Conservation (phyloP, 2,888 invertebrate genomes). For the Ormia ochracea region DNA sequence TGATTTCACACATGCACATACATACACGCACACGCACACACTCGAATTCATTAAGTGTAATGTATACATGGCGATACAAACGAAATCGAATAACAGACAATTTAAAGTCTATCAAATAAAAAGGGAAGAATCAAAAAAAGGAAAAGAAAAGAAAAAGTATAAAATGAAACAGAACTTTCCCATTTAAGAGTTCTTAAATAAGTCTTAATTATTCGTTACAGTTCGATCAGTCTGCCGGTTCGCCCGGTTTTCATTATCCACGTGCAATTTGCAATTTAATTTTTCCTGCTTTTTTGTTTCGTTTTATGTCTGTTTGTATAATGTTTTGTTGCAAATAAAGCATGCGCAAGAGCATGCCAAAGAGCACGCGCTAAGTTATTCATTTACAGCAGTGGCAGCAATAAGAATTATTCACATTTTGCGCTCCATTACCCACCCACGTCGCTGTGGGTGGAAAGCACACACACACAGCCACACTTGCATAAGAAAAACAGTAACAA, state of each 20-base stretch:
- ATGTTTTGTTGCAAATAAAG: slow-evolving; percentile 28
- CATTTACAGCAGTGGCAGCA: slow-evolving; percentile 34
- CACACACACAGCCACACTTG: neutral
- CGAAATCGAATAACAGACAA: neutral
- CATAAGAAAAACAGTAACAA: neutral
- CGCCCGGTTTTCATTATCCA: neutral
- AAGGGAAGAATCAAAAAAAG: neutral
- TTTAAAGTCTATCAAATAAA: neutral
- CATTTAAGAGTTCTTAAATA: slow-evolving; percentile 14
- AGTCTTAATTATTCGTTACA: slow-evolving; percentile 2
- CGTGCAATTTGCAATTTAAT: neutral
- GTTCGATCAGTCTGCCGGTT: slow-evolving; percentile 2
- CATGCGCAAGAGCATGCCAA: slow-evolving; percentile 47
- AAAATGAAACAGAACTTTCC: slow-evolving; percentile 32
- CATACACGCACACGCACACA: slow-evolving; percentile 27
- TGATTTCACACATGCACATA: neutral
- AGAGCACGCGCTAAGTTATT: slow-evolving; percentile 56
- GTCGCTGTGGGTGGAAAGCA: slow-evolving; percentile 21
- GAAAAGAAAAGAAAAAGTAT: slow-evolving; percentile 4
- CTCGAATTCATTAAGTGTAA: slow-evolving; percentile 21
- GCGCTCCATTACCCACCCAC: slow-evolving; percentile 64
- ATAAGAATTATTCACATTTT: slow-evolving; percentile 53
- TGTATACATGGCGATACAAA: too few relatives aligned
- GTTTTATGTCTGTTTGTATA: slow-evolving; percentile 15
- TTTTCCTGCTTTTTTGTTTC: neutral